Percentiles rank a stretch among this genome's conserved stretches.
phyloP scores from a whole-genome alignment of 2,797 vertebrate species.

The Halcyon leucocephala region DNA sequence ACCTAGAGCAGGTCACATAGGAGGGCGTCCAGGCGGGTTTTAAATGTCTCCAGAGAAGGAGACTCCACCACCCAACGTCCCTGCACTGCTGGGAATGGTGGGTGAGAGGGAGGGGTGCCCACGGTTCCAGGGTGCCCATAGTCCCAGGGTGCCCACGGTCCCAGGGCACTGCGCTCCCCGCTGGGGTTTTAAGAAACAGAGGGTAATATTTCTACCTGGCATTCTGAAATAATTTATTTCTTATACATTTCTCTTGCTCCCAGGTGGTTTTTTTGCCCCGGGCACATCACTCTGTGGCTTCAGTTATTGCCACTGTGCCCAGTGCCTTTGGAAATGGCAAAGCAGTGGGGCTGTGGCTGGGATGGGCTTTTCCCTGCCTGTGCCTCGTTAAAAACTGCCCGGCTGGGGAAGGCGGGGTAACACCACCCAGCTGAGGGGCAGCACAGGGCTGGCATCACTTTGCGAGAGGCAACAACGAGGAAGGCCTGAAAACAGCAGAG shows the following conservation, averaged over 20 bases:
- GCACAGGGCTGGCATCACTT: neutral
- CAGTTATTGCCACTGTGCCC: neutral
- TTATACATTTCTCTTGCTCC: neutral
- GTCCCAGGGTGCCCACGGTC: neutral
- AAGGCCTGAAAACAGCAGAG: neutral
- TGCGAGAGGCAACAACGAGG: neutral
- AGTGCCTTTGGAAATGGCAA: neutral
- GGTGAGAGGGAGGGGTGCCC: neutral
- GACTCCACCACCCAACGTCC: too few relatives aligned
- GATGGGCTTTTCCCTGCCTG: neutral
- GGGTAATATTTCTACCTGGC: neutral
- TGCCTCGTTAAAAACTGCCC: neutral
- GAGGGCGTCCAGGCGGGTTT: too few relatives aligned
- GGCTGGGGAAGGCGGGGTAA: neutral
- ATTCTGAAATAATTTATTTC: neutral
- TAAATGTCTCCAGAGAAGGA: too few relatives aligned
- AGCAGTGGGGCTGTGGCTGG: neutral
- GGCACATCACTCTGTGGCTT: neutral
- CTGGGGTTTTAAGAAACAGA: neutral
- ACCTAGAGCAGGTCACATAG: too few relatives aligned
- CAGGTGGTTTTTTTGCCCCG: neutral
- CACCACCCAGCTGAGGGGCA: neutral
- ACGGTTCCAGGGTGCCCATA: neutral
- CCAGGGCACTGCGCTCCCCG: accelerated
- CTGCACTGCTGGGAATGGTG: accelerated